These are phyloP conservation scores for Psittacula echo DNA, from an alignment of 2,797 vertebrate species.

Conservation along the genomic window DNA sequence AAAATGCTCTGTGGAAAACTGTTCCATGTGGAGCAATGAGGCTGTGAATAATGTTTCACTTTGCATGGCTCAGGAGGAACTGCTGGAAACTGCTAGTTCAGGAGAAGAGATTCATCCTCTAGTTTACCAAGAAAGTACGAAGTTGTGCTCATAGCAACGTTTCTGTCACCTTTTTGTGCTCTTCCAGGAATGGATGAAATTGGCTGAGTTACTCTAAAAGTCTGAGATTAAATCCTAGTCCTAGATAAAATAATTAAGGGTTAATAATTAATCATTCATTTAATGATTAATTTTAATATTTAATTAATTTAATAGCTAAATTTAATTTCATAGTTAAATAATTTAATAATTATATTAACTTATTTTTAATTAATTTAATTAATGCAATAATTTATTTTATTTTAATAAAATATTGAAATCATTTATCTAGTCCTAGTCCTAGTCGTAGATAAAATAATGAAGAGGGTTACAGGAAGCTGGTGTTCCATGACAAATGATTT, in stretches of 20 bases:
- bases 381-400: background rate
- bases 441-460: background rate
- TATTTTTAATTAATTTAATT: background rate
- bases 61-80: background rate
- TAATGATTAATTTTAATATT: background rate
- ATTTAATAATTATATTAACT: background rate
- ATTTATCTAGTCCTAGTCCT: background rate
- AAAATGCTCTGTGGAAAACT: background rate
- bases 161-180: background rate
- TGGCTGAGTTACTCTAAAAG: background rate
- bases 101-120: background rate
- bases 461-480: slow-evolving; percentile 34
- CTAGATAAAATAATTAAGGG: background rate
- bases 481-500: slow-evolving; percentile 15
- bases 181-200: background rate
- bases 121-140: background rate
- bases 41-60: background rate
- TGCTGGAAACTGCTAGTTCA: background rate
- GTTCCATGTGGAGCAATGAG: background rate
- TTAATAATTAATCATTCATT: background rate
- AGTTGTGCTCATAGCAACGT: background rate
- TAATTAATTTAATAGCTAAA: background rate
- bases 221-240: background rate
- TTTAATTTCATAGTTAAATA: background rate
- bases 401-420: background rate